Evolutionary conservation across 2,113 vertebrate species (phyloP), one percentile per base, ranked within the genome.

Genomic region (Ailurus styani): DNA sequence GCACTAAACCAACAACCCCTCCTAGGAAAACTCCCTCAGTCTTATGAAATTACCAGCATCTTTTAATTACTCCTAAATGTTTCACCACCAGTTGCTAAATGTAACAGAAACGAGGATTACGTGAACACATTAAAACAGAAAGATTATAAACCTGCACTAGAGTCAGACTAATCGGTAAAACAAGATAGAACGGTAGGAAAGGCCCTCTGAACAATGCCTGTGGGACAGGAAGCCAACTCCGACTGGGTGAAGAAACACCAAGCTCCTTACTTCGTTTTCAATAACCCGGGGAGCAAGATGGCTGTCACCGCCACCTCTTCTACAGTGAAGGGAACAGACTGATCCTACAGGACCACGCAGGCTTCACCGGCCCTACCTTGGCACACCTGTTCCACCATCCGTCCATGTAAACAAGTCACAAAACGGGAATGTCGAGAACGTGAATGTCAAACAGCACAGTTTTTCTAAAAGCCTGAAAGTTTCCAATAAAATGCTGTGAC

Each of bases 351-450:
- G 73, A 50, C 23, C 72, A 29, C 29, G 20, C 6, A 45, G 54
- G 13, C 20, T 40, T 23, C 18, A 40, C 2, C 1, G 37, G 10
- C 68, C 37, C 68, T 34, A 34, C 23, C 4, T 10, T 4, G 31
- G 50, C 18, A 6, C 5, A 12, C 31, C 31, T 31, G 15, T n/a
- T 66, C 52, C 47, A 13, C 25, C 2, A 0, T 52, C 25, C 0
- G 25, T 1, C 18, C 23, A 9, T 0, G 29, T 62, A 83, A 75
- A 72, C 40, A 37, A 72, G 8, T 72, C 37, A 25, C 72, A 45
- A 45, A 66, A 72, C 14, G 1, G 12, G 94, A 55, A n/a, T 45
- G 18, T 83, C 52, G 7, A 13, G 60, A n/a, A 31, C 9, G 3
- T 11, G 29, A n/a, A 66, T 52, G 54, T 93, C 37, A 40, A 85